Base-by-base conservation (phyloP, 2,113 vertebrate genomes). In the Mormyrus iriodes region DNA sequence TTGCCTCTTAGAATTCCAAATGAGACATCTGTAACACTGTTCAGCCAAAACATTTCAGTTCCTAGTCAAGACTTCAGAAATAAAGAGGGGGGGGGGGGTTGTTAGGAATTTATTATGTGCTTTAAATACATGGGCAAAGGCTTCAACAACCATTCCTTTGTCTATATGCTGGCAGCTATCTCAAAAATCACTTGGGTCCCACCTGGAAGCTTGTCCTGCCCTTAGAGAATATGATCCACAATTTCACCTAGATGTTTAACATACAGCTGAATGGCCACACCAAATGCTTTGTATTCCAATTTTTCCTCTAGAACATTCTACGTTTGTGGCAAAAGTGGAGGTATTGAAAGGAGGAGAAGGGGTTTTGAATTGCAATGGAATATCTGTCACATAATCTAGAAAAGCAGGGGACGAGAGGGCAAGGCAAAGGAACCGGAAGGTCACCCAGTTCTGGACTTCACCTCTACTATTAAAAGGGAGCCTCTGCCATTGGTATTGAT, bases 91-190 rank as follows among this genome's bases (percentile, higher is more conserved):
- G 90, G 19, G 90, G 95, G 92, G 94, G 93, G 94, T 94, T 94
- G 95, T 93, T 94, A 93, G 93, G 92, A 94, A 95, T 96, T 95
- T 95, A 95, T 94, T 95, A 91, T 93, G 93, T 93, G 92, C 93
- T 94, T 94, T 91, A 93, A 95, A 94, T 93, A 95, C 93, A 95
- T 90, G 91, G 93, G 94, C 94, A 95, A 87, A 89, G 91, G 83
- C 87, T 89, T 92, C 90, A 89, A 88, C 92, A 89, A 89, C 65
- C 48, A 90, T 76, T 91, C 76, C 91, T 87, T 90, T 90, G 87
- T 93, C 91, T 90, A 91, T 82, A 90, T 90, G 86, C 88, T 90
- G 92, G 90, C 90, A 92, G 90, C 65, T 73, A 55, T 93, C 49
- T 91, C 51, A 88, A 92, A 90, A 86, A 82, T 69, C 91, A 94